phyloP scores from a whole-genome alignment of 2,888 invertebrate genomes.

The Brachyptera risi region DNA sequence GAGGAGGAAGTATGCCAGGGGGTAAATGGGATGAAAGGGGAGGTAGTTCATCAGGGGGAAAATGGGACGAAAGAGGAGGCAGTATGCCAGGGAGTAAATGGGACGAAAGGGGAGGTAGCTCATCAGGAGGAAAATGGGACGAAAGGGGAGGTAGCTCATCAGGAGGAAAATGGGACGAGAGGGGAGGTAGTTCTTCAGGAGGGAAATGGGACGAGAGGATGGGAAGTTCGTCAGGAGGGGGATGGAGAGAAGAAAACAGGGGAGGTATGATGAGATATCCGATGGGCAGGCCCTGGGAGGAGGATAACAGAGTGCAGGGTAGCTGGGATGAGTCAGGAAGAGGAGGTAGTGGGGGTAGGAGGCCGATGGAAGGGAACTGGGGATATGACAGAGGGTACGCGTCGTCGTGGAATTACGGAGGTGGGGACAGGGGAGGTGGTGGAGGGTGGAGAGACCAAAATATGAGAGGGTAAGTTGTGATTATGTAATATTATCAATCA shows the following conservation, averaged over 20 bases:
- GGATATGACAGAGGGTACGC: slow-evolving; percentile 29
- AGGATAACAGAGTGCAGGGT: background rate
- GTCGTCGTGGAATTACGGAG: slow-evolving; percentile 25
- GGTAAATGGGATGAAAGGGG: slow-evolving; percentile 1
- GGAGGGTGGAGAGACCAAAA: slow-evolving; percentile 19
- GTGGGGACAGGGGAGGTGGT: background rate
- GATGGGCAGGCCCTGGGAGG: background rate
- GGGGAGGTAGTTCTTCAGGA: background rate
- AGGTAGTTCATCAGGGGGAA: slow-evolving; percentile 1
- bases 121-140: slow-evolving; percentile 7
- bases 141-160: background rate
- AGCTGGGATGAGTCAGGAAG: slow-evolving; percentile 14
- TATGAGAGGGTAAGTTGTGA: slow-evolving; percentile 25
- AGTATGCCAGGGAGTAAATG: slow-evolving; percentile 1
- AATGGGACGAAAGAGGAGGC: slow-evolving; percentile 17
- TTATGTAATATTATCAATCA: too few species aligned
- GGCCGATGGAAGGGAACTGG: slow-evolving; percentile 19
- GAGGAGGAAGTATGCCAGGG: background rate
- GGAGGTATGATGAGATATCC: slow-evolving; percentile 3
- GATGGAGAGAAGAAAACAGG: background rate
- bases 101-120: background rate
- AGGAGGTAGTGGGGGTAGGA: background rate
- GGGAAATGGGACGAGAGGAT: slow-evolving; percentile 12
- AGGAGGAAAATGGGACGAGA: slow-evolving; percentile 4
- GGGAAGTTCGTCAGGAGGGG: background rate